These are phyloP conservation scores for Loriculus beryllinus DNA, from an alignment of 2,797 vertebrate genomes.

Conservation along the genomic window DNA sequence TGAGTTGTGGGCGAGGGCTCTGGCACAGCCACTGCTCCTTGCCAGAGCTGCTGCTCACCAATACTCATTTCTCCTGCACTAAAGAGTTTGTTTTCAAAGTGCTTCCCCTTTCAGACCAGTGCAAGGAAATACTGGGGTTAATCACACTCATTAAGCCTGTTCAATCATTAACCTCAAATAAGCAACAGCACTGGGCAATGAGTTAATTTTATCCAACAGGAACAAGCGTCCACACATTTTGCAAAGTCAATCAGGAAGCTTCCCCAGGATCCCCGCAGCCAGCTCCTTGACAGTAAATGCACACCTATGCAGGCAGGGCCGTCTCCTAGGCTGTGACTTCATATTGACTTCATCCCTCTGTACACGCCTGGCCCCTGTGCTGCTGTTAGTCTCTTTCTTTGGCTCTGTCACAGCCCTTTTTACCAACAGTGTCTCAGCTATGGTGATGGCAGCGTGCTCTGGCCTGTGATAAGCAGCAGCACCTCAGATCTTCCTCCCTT, in stretches of 20 bases:
- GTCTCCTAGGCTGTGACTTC: background rate
- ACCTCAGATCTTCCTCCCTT: background rate
- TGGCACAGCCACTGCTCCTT: background rate
- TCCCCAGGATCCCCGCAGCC: background rate
- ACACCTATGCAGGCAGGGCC: background rate
- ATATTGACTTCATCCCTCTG: rapidly evolving
- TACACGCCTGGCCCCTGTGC: rapidly evolving
- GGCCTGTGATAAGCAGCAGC: background rate
- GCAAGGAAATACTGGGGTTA: background rate
- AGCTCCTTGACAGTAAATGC: background rate
- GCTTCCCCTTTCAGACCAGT: background rate
- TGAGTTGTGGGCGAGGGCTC: background rate
- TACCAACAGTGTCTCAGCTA: rapidly evolving
- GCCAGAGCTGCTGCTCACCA: background rate
- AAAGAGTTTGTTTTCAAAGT: background rate
- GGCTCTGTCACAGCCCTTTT: background rate
- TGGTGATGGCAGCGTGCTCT: rapidly evolving
- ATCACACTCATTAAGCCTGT: background rate
- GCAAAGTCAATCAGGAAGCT: background rate
- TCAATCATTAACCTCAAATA: background rate
- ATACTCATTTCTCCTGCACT: rapidly evolving
- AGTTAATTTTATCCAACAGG: background rate
- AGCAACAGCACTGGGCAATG: background rate
- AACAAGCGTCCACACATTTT: background rate
- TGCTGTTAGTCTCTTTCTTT: background rate